Base-by-base conservation (phyloP, 1,140 invertebrate species). In the Drosophila sturtevanti region DNA sequence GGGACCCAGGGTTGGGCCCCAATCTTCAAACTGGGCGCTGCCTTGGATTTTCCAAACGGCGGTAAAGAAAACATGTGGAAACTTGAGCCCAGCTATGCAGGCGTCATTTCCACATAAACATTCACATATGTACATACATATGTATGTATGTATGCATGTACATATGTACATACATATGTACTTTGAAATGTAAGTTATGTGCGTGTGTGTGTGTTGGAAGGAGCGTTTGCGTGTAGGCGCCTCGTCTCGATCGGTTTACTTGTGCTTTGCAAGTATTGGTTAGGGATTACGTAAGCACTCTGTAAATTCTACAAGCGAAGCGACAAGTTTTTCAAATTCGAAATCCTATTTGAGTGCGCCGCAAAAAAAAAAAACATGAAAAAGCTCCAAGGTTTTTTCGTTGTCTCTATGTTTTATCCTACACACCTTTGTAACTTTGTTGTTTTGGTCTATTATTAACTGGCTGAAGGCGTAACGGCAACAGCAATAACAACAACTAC, bases 61-160 rank as follows among this genome's bases (percentile, higher is more conserved):
- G 76, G 66, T 69, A 73, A 75, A 80, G 80, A 87, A 87, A 89
- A 71, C 84, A 89, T 89, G 84, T 87, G 84, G 82, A 89, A 89
- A 89, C 73, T 79, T 79, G 77, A 87, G 73, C 76, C 41, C 72
- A 80, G 84, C 62, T 65, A 79, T 80, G 81, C 78, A 81, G 77
- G 77, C 81, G 74, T 76, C 66, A 22, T 72, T 14, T 52, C 24
- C 44, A 31, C 31, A 44, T 60, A 70, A 31, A 31, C 54, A 38
- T 38, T 10, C 37, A 16, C 38, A 48, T 48, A 44, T 7, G 5
- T 44, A 18, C 41, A 44, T 44, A 44, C 1, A 9, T 44, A 41
- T 16, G 4, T 41, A 41, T 14, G n/a, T 18, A 21, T 0, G 18
- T 48, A 21, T 21, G 16, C 21, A 21, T 48, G 41, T 48, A 48